Base-by-base conservation (phyloP, 2,888 invertebrate species). In the Pseudococcus jackbeardsleyi region DNA sequence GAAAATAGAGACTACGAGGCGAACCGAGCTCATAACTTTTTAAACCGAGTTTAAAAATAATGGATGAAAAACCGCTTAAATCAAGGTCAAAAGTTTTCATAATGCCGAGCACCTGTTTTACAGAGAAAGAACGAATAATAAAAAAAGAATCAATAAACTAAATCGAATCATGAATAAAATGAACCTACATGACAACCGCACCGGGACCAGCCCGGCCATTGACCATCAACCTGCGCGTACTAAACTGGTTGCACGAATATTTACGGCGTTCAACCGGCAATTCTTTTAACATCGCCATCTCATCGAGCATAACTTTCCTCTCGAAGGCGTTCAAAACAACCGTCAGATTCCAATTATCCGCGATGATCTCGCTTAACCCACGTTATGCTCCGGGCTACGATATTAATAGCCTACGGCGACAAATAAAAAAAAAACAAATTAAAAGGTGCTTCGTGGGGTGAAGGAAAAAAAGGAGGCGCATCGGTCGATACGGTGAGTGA, bases 401-500 rank as follows among this genome's bases (percentile, higher is more conserved):
- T 42, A 77, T 77, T 77, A 77, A 77, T 77, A 77, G 77, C 77
- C n/a, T 26, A 0, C 42, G n/a, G 77, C 77, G 39, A 12, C 26
- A n/a, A 26, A 33, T 26, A 42, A 77, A 77, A 77, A 77, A 77
- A 77, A 77, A 77, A 77, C 77, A 77, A 77, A 77, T 77, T 42
- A 77, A 77, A 77, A 77, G 77, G 77, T 77, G 12, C 15, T 17
- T 54, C n/a, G 17, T 54, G 54, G 77, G 77, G 77, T n/a, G 77
- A 77, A 33, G 26, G 26, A 33, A 33, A 33, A 39, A 77, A 77
- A 42, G 15, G 77, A 12, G 33, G 12, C 5, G 72, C 11, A 22
- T 50, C 50, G 87, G 54, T 54, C 15, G 4, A 15, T 87, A 87
- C 22, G 48, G 64, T 86, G 89, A 89, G 90, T 90, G 90, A 90